Percentiles rank a stretch among this genome's conserved stretches.
phyloP scores from a whole-genome alignment of 2,797 vertebrate species.

The Melanotaenia maccullochi region DNA sequence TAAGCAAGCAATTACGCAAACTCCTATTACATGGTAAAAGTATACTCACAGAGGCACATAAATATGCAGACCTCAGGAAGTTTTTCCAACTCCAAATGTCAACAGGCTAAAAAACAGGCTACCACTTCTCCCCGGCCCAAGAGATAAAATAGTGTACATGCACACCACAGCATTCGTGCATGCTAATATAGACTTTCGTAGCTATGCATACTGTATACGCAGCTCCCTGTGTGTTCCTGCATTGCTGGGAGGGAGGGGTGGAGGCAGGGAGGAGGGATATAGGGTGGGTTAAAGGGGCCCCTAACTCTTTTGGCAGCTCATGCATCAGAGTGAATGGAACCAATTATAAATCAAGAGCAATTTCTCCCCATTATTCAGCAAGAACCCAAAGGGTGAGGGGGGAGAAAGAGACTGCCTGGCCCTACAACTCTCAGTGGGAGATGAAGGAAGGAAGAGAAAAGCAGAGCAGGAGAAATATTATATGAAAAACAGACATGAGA shows the following conservation, averaged over 20 bases:
- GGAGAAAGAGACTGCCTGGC: conserved; percentile 50
- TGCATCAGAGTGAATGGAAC: conserved; percentile 87
- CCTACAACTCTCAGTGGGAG: conserved; percentile 73
- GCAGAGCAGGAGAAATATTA: conserved; percentile 69
- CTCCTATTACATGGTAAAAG: conserved; percentile 75
- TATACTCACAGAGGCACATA: conserved; percentile 78
- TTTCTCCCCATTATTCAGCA: conserved; percentile 86
- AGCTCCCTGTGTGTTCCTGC: conserved; percentile 76
- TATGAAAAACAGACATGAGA: conserved; percentile 77
- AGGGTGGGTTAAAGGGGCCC: conserved; percentile 61
- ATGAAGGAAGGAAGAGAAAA: conserved; percentile 53
- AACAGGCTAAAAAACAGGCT: conserved; percentile 60
- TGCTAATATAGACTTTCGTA: conserved; percentile 58
- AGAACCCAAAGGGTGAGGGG: conserved; percentile 62
- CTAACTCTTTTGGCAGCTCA: conserved; percentile 81
- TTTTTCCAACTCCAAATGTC: conserved; percentile 71
- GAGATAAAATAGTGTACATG: conserved; percentile 57
- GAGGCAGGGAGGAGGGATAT: conserved; percentile 29
- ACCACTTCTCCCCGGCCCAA: conserved; percentile 54
- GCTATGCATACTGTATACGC: conserved; percentile 58
- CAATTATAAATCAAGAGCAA: conserved; percentile 89
- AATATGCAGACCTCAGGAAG: conserved; percentile 76
- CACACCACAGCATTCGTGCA: conserved; percentile 35
- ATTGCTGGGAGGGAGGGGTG: conserved; percentile 34
- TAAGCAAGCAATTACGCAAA: conserved; percentile 72